These are phyloP conservation scores for Pluvianellus socialis DNA, from an alignment of 2,113 vertebrate genomes.

Conservation along the genomic window DNA sequence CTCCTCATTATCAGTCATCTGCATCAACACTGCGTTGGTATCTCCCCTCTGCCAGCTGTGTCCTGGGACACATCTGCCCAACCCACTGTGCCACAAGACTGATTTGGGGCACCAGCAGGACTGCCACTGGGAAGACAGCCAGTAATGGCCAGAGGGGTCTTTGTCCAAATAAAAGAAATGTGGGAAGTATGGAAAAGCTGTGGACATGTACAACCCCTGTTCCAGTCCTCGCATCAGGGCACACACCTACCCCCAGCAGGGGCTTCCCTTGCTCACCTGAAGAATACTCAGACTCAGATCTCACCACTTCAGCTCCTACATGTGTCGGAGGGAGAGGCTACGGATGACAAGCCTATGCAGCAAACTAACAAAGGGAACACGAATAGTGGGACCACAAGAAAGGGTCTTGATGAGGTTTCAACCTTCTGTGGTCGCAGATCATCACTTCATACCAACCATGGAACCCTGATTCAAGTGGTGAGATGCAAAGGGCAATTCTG, in stretches of 20 bases:
- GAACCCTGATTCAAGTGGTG: neutral
- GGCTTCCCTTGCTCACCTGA: neutral
- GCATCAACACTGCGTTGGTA: neutral
- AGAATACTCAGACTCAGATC: neutral
- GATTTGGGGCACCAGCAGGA: neutral
- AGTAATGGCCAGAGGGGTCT: neutral
- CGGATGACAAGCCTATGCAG: neutral
- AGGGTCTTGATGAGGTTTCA: neutral
- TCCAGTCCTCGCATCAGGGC: neutral
- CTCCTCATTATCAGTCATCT: neutral
- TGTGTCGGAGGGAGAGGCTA: neutral
- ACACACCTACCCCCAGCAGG: accelerated
- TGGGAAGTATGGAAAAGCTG: neutral
- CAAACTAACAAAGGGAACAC: neutral
- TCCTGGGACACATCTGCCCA: neutral
- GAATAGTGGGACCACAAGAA: accelerated
- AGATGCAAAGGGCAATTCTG: neutral
- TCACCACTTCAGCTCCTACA: neutral
- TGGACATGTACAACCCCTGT: neutral
- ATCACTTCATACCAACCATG: neutral
- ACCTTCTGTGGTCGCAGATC: accelerated
- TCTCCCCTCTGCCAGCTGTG: neutral
- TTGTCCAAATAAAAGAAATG: neutral
- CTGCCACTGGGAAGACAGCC: neutral
- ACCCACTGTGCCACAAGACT: neutral